phyloP scores from a whole-genome alignment of 1,140 invertebrate species.

The Lepidotrigona ventralis region DNA sequence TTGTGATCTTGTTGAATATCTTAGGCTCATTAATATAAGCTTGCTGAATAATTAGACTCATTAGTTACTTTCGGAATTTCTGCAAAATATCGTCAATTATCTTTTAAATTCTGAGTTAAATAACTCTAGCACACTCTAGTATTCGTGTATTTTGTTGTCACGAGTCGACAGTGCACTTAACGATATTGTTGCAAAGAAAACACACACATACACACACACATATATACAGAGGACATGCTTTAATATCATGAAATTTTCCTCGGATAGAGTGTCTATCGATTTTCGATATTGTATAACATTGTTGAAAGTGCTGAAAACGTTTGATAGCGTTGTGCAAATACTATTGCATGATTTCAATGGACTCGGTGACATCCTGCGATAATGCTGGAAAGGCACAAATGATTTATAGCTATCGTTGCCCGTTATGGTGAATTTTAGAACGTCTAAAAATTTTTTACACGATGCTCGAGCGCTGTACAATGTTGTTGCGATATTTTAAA shows the following conservation, averaged over 20 bases:
- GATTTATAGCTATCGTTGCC: background rate
- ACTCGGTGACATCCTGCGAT: background rate
- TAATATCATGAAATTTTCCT: too few species aligned
- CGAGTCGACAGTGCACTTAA: background rate
- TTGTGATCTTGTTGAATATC: too few species aligned
- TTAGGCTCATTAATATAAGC: too few species aligned
- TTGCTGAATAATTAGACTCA: background rate
- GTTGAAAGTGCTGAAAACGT: background rate
- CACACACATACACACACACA: background rate
- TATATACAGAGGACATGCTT: too few species aligned
- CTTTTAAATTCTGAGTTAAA: background rate
- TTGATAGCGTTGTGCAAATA: background rate
- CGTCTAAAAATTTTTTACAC: background rate
- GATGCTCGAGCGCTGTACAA: background rate
- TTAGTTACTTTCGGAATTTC: background rate
- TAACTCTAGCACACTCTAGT: background rate
- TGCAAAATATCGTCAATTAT: background rate
- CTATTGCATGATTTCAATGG: background rate
- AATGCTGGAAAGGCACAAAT: background rate
- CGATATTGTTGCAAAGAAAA: background rate
- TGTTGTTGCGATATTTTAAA: background rate
- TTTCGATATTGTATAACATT: constrained; percentile 2
- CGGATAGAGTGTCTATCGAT: background rate
- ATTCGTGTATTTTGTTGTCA: background rate
- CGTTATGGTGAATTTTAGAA: background rate